A percentile compares a stretch with the other conserved stretches of the same genome.
These are phyloP conservation scores for Calameuta pallipes DNA, from an alignment of 2,888 invertebrate genomes.

Conservation along the genomic window DNA sequence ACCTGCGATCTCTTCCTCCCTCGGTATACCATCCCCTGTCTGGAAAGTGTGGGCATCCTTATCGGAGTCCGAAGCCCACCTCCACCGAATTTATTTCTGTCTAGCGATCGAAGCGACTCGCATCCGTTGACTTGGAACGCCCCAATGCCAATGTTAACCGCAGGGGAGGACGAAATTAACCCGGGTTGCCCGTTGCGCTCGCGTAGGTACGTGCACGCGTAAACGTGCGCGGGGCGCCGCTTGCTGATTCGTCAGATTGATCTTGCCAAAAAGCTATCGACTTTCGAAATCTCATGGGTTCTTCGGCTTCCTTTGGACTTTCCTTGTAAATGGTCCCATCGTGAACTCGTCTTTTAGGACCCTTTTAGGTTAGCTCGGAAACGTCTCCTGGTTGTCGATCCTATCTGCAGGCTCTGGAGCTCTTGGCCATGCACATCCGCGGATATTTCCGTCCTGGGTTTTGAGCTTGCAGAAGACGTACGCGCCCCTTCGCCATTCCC, in stretches of 20 bases:
- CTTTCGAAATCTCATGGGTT: background rate
- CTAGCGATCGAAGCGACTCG: slow-evolving; percentile 8
- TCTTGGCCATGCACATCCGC: slow-evolving; percentile 52
- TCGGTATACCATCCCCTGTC: background rate
- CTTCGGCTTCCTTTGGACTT: background rate
- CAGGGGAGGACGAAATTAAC: slow-evolving; percentile 45
- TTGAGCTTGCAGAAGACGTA: slow-evolving; percentile 45
- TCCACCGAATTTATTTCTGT: slow-evolving; percentile 18
- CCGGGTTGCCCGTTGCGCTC: slow-evolving; percentile 32
- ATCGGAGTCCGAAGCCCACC: background rate
- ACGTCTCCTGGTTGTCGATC: background rate
- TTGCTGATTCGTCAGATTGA: slow-evolving; percentile 4
- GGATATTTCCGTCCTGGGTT: slow-evolving; percentile 63
- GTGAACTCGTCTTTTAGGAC: background rate
- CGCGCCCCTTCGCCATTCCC: slow-evolving; percentile 49
- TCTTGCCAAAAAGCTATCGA: slow-evolving; percentile 32
- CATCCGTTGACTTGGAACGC: slow-evolving; percentile 33
- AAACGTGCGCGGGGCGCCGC: background rate
- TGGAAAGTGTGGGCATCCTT: background rate
- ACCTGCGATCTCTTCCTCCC: slow-evolving; percentile 9
- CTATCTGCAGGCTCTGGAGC: background rate
- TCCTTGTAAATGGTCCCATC: background rate
- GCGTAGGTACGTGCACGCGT: slow-evolving; percentile 1
- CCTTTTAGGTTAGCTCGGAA: background rate
- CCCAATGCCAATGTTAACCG: slow-evolving; percentile 51